phyloP scores from a whole-genome alignment of 2,797 vertebrate species.

The Acestrorhynchus altus region DNA sequence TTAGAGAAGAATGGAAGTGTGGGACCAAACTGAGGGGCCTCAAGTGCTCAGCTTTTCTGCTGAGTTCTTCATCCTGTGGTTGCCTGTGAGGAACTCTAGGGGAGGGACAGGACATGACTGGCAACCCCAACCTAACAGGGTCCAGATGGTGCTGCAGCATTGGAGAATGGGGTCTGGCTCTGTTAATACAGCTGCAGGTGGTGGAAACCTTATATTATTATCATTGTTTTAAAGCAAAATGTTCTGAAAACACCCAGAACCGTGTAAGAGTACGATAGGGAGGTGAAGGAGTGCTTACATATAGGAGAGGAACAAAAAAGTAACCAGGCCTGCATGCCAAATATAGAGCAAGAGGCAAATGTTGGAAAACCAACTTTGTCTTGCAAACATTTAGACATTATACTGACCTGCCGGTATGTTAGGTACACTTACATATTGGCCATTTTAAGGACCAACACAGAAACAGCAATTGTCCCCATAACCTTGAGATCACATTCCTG shows the following conservation, averaged over 20 bases:
- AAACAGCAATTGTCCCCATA: no score
- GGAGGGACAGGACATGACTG: conserved; percentile 50
- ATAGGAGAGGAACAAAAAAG: neutral
- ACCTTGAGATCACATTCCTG: no score
- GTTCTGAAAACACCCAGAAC: conserved; percentile 32
- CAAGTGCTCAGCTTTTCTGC: conserved; percentile 52
- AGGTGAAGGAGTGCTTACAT: conserved; percentile 9
- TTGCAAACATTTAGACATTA: neutral
- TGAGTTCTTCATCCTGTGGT: conserved; percentile 62
- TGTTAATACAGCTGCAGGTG: conserved; percentile 58
- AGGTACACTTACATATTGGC: neutral
- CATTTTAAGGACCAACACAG: no score
- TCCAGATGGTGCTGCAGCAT: conserved; percentile 51
- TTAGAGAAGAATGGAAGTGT: conserved; percentile 54
- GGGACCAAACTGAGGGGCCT: conserved; percentile 40
- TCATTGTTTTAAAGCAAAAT: conserved; percentile 34
- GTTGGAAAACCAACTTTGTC: neutral
- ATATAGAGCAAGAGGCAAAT: neutral
- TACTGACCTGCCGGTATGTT: neutral
- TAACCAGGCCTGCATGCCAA: neutral
- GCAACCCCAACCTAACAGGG: conserved; percentile 54
- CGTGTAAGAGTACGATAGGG: conserved; percentile 12
- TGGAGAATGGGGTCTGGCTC: conserved; percentile 43
- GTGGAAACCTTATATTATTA: conserved; percentile 48
- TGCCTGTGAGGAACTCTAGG: conserved; percentile 46